These are phyloP conservation scores for Cettia cetti DNA, from an alignment of 2,113 vertebrate species.

Conservation along the genomic window DNA sequence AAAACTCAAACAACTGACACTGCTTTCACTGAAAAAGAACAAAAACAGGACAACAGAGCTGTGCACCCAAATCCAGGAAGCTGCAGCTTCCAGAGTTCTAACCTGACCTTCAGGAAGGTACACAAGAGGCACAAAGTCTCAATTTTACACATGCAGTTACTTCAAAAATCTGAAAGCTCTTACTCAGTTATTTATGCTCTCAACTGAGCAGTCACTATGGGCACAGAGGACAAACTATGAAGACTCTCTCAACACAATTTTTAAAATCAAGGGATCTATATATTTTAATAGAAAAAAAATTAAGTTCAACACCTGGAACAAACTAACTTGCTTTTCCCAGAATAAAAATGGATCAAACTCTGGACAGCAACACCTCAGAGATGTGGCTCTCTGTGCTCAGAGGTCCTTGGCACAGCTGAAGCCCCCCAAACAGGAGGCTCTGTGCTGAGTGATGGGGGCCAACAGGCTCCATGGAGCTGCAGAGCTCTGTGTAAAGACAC, in stretches of 20 bases:
- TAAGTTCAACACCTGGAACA: not conserved
- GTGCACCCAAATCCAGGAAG: not conserved
- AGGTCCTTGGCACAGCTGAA: not conserved
- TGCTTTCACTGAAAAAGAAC: not conserved
- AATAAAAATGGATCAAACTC: not conserved
- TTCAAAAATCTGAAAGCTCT: not conserved
- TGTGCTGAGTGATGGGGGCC: rapidly evolving
- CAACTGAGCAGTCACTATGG: not conserved
- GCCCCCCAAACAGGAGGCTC: not conserved
- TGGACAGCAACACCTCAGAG: not conserved
- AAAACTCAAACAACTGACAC: not conserved
- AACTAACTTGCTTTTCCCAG: not conserved
- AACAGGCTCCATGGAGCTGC: not conserved
- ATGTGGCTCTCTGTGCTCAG: not conserved
- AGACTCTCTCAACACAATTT: not conserved
- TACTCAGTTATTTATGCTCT: not conserved
- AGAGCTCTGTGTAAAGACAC: not conserved
- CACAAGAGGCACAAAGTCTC: not conserved
- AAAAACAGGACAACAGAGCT: not conserved
- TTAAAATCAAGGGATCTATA: not conserved
- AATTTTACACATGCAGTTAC: not conserved
- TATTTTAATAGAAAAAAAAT: not conserved
- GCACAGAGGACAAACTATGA: not conserved
- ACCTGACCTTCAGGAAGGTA: not conserved
- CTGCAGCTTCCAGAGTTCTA: not conserved